phyloP scores from a whole-genome alignment of 2,113 vertebrate species.

The Thamnophis sirtalis region DNA sequence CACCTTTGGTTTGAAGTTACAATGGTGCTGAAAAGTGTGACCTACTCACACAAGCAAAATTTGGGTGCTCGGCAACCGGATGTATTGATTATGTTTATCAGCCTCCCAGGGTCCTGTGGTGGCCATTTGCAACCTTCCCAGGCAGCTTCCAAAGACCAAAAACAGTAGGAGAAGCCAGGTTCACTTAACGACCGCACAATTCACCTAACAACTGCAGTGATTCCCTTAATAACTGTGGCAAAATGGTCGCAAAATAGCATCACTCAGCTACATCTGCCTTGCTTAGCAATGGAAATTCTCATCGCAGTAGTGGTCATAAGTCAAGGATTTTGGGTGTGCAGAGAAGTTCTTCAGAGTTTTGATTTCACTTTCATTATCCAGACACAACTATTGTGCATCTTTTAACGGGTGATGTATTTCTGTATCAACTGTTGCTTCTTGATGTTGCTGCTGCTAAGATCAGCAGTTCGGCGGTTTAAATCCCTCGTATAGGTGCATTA shows the following conservation, averaged over 20 bases:
- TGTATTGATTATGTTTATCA: too few species aligned
- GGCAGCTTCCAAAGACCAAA: not conserved
- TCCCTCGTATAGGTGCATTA: too few species aligned
- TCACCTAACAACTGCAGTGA: not conserved
- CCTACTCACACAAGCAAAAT: not conserved
- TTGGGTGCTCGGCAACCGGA: too few species aligned
- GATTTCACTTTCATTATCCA: not conserved
- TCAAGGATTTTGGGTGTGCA: not conserved
- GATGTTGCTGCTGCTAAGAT: rapidly evolving
- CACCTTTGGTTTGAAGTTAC: not conserved
- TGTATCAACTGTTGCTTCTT: not conserved
- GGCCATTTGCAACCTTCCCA: not conserved
- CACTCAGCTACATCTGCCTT: not conserved
- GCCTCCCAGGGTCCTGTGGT: too few species aligned
- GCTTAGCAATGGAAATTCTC: not conserved
- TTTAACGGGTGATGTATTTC: slow-evolving; percentile 7
- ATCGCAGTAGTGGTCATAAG: not conserved
- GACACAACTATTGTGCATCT: not conserved
- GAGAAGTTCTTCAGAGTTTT: not conserved
- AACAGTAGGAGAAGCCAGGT: not conserved
- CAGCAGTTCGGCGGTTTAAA: too few species aligned
- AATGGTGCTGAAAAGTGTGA: not conserved
- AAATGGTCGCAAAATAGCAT: too few species aligned
- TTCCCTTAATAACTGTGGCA: too few species aligned
- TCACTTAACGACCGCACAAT: not conserved